phyloP scores from a whole-genome alignment of 2,113 vertebrate genomes.

The Puffinus mauretanicus region DNA sequence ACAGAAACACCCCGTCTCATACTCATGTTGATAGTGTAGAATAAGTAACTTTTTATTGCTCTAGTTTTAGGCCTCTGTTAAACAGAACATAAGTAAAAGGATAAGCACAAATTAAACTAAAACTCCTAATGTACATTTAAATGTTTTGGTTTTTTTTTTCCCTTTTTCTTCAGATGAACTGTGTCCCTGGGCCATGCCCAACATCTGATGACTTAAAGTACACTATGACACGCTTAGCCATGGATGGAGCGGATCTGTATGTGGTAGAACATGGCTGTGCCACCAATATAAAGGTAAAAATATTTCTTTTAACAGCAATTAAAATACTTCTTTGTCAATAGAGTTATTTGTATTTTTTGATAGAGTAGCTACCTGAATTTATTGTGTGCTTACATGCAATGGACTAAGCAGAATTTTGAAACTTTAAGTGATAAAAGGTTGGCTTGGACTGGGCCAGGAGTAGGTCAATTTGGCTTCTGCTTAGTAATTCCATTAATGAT shows the following conservation, averaged over 20 bases:
- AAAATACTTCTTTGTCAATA: background rate
- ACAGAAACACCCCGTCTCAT: background rate
- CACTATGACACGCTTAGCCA: slow-evolving; percentile 92
- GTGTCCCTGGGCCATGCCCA: slow-evolving; percentile 88
- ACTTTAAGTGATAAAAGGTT: background rate
- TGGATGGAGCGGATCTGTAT: slow-evolving; percentile 92
- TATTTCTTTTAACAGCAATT: background rate
- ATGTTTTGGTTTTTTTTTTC: background rate
- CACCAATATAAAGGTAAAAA: slow-evolving; percentile 86
- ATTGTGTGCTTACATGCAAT: background rate
- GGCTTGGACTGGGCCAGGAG: background rate
- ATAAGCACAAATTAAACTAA: background rate
- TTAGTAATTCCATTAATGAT: background rate
- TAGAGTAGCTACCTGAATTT: background rate
- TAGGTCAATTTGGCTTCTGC: background rate
- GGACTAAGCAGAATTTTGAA: background rate
- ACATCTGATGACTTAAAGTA: slow-evolving; percentile 95
- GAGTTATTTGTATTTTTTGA: background rate
- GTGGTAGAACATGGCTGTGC: slow-evolving; percentile 95
- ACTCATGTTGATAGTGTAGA: background rate
- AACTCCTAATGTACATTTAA: background rate
- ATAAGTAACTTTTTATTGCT: background rate
- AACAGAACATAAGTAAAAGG: background rate
- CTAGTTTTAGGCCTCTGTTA: background rate
- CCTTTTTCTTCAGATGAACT: slow-evolving; percentile 73